Conservation (phyloP, 1,140 invertebrate species). For the Scaptomyza graminum region DNA sequence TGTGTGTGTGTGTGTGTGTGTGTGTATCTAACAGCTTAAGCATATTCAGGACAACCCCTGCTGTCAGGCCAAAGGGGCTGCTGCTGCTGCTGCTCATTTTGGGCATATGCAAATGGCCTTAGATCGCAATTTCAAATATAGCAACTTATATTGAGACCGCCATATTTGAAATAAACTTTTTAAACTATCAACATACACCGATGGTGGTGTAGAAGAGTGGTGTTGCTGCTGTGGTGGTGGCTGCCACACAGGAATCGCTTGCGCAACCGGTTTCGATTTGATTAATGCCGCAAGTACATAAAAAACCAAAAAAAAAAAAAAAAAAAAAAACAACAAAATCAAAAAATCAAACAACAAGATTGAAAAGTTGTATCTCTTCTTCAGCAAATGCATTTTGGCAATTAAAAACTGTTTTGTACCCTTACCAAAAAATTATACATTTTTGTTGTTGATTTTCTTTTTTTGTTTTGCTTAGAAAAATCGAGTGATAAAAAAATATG, state of each 20-base stretch:
- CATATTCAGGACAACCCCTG: conserved; percentile 51
- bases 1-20: conserved; percentile 27
- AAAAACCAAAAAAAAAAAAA: conserved; percentile 21
- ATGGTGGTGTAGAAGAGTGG: conserved; percentile 10
- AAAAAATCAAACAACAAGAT: conserved; percentile 6
- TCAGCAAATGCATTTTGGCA: conserved; percentile 15
- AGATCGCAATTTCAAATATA: background rate
- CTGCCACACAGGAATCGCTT: conserved; percentile 13
- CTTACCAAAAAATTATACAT: background rate
- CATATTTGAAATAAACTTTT: conserved; percentile 75
- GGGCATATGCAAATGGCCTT: conserved; percentile 69
- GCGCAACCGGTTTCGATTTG: conserved; percentile 72
- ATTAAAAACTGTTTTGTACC: conserved; percentile 17
- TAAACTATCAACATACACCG: conserved; percentile 65
- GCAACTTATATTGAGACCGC: conserved; percentile 34
- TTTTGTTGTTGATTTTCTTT: background rate
- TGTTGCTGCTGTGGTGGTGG: conserved; percentile 27
- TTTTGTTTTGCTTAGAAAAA: too few species aligned
- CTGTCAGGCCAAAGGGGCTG: conserved; percentile 16
- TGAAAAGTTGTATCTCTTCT: conserved; percentile 1
- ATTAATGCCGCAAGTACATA: conserved; percentile 63
- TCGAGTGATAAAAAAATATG: too few species aligned
- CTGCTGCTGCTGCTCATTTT: conserved; percentile 72
- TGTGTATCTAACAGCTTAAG: conserved; percentile 61
- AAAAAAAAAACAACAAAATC: conserved; percentile 5